Evolutionary conservation across 2,888 invertebrate species (phyloP), one percentile per base, ranked within the genome.

Genomic region (Cylloceria caligata): DNA sequence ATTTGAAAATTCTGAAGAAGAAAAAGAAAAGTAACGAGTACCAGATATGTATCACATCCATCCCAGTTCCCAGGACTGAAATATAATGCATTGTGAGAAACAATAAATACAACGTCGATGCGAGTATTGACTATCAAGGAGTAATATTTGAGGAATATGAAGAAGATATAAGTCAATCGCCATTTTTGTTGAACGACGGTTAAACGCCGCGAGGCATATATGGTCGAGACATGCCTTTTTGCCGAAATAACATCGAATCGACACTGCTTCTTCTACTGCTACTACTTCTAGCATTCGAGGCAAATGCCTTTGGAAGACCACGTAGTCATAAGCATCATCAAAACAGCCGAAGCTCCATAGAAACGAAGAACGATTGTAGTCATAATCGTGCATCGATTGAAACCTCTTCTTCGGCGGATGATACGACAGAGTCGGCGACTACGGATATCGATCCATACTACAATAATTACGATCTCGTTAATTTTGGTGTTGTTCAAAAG

Each of bases 401-500:
- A 34, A 60, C 60, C 16, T 16, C 39, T 34, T 34, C 60, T 19
- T 30, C 60, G n/a, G 30, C 57, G 3, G 16, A 62, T 21, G 60
- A 60, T 21, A 11, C 49, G 6, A n/a, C 27, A 34, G 42, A 30
- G 13, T 5, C 55, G n/a, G 39, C 13, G 21, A 30, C 60, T 3
- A 49, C 27, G 19, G 76, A 76, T 49, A 47, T 75, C 19, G 80
- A 87, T 78, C 85, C 88, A 3, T 62, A 89, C 62, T 85, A 60
- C 60, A 7, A 83, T 34, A 72, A 86, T 11, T 90, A 90, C 47
- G 83, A 83, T 11, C 16, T 85, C 0, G 68, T 71, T 0, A 83
- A 79, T 5, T 88, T 86, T 45, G 88, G 89, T 3, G 81, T 90
- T 6, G 84, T 90, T 0, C 89, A 89, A 42, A 89, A 89, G 81